Evolutionary conservation across 2,888 invertebrate genomes (phyloP), one percentile per base, ranked within the genome.

Genomic region (Lamproptera curius): DNA sequence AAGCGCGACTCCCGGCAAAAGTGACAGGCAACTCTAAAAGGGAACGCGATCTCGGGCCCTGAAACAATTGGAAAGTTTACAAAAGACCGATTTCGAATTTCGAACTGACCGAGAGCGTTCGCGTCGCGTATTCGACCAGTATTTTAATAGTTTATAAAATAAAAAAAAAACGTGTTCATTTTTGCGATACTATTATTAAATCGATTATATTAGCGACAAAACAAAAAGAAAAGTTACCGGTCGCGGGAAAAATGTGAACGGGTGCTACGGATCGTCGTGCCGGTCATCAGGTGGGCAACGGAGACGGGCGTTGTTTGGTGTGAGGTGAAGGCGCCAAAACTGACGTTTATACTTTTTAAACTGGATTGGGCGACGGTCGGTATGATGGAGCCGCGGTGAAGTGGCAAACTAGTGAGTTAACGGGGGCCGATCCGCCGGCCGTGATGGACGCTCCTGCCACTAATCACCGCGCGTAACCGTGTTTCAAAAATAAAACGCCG

Each of bases 401-500:
- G 20, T 6, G 6, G 20, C 20, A 6, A 3, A 20, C 20, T 6
- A 20, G 4, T 3, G 20, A 6, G 4, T 5, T 20, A 3, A 20
- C 20, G 20, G 20, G 20, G 4, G 6, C 17, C 11, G 31, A n/a
- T n/a, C n/a, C n/a, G n/a, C n/a, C 49, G 60, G 57, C 63, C 69
- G 69, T 60, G 70, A 69, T 65, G 61, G 65, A 62, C 68, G 68
- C 57, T 59, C 54, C 59, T 56, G 57, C 57, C 67, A 68, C 74
- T 74, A 72, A 69, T 65, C 71, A 67, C 69, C 60, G 64, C 70
- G 73, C 76, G 78, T 81, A 78, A 77, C 76, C 79, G 80, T 72
- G 82, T 77, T 81, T 79, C 81, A 74, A 81, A 84, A 85, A 85
- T 84, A 85, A 83, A 82, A 75, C 81, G 80, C 78, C 76, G 78